Evolutionary conservation across 64 coral and sea anemone genomes (phyloP), one percentile per base, ranked within the genome.

Genomic region (Hydrozoanthus tunicans): DNA sequence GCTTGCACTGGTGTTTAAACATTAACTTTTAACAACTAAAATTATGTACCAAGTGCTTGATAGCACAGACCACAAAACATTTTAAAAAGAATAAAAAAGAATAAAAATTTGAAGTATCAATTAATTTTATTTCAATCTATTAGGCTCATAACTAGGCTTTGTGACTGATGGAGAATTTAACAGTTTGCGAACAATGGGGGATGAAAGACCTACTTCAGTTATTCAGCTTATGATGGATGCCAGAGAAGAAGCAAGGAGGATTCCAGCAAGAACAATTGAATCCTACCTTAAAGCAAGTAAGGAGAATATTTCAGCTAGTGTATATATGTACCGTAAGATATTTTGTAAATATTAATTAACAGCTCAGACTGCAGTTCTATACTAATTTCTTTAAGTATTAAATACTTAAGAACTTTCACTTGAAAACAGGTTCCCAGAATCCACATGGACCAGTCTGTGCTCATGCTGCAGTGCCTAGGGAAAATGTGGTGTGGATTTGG

Each of bases 81-180:
- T 20, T 20, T 20, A 20, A 20, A 20, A 20, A 20, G 20, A 20
- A 20, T 20, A 20, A 20, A 20, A 20, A 20, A 20, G 20, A 20
- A 20, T 20, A 20, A 20, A 20, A 20, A 20, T 20, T 20, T 20
- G 20, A 20, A 20, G 20, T 20, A 20, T 20, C 20, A 20, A 20
- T 20, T 20, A 20, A 20, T 20, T 20, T 20, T 20, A 20, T 20
- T 20, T 20, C 20, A 20, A 20, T 20, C 20, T 20, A 20, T 20
- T 20, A 20, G 20, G 20, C 20, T 20, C 20, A 20, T 20, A 61
- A 17, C 54, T 59, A 92, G 91, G 91, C 9, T 85, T 92, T 79
- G 56, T 27, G 4, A 92, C 91, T 7, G 91, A 92, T 92, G 81
- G 91, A 6, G 81, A 92, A 13, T 92, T 85, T 12, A 79, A 83